Conservation (phyloP, 2,113 vertebrate species). For the Theristicus caerulescens region DNA sequence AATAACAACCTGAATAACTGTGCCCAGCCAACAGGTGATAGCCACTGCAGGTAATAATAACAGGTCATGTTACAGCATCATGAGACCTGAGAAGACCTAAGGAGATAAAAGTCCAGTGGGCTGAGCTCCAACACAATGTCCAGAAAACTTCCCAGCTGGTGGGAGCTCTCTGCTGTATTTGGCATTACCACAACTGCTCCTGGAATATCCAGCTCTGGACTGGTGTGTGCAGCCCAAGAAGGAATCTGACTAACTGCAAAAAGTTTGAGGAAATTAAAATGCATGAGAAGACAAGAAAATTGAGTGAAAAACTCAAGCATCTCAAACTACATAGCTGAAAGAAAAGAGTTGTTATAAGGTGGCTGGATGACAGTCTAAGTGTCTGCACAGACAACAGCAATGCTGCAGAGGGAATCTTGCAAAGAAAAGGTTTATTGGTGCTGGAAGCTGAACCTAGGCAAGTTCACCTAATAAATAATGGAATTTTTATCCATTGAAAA, state of each 20-base stretch:
- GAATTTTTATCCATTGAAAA: neutral
- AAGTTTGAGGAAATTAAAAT: neutral
- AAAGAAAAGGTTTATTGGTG: neutral
- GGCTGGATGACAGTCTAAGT: neutral
- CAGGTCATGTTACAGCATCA: neutral
- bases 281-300: neutral
- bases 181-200: neutral
- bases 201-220: neutral
- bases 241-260: neutral
- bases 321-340: neutral
- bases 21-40: neutral
- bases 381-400: neutral
- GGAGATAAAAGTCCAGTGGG: neutral
- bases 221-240: neutral
- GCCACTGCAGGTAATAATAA: neutral
- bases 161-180: neutral
- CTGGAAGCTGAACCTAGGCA: neutral
- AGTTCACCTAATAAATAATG: neutral
- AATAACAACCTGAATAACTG: neutral
- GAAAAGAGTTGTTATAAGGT: neutral
- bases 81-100: neutral
- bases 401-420: neutral
- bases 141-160: neutral
- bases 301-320: neutral
- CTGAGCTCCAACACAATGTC: neutral